Base-by-base conservation (phyloP, 2,113 vertebrate species). In the Forbesichthys papilliferus region DNA sequence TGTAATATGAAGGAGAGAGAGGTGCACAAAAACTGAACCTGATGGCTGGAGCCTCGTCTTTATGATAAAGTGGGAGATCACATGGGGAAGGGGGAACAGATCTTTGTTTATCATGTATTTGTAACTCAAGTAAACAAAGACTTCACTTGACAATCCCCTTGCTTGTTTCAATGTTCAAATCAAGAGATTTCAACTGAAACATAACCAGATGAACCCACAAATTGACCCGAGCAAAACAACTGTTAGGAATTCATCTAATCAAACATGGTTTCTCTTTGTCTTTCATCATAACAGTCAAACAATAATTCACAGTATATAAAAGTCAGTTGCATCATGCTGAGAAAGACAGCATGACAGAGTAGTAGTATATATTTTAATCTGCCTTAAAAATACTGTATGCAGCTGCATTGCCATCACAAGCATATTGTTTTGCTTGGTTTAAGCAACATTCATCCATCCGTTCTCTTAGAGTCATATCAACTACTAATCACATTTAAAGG, bases 191-290 rank as follows among this genome's bases (percentile, higher is more conserved):
- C 13, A 57, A 57, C 9, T 14, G 48, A 69, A 46, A 47, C 27
- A 51, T 48, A 48, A 61, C 49, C 48, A 61, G 52, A 69, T 60
- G 64, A 57, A 42, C 36, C 36, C 36, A 42, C 13, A 62, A 64
- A 11, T n/a, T 11, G 4, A 9, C 12, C 48, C 48, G 27, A 18
- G 27, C 7, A 57, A 53, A 71, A 48, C 4, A 3, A 60, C 11
- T 18, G 52, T 66, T 69, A 20, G 51, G n/a, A 33, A 70, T 55
- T 36, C 18, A 27, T 61, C 9, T 62, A 48, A 64, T 74, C 68
- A 59, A 66, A 69, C 57, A 70, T 46, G 61, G 67, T 61, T 27
- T 61, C 61, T 68, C 54, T 76, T 70, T n/a, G 16, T 52, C 60
- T 76, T 66, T 70, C 67, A 70, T 64, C 68, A 64, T 57, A 53